phyloP scores from a whole-genome alignment of 2,113 vertebrate genomes.

The Phrynosoma platyrhinos region DNA sequence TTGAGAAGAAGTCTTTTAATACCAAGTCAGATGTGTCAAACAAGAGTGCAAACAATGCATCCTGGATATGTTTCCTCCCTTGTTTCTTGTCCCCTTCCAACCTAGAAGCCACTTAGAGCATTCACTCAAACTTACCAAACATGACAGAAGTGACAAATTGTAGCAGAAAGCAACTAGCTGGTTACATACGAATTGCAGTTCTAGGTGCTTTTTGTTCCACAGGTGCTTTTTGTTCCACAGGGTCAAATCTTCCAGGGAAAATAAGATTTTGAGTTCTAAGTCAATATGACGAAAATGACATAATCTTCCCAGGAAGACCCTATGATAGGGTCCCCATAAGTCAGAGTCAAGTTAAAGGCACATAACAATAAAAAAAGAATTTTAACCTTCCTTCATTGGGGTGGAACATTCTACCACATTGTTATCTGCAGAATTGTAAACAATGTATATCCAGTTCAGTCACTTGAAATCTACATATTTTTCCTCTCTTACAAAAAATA shows the following conservation, averaged over 20 bases:
- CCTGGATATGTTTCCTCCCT: not conserved
- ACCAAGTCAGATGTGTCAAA: no score
- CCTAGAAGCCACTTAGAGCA: not conserved
- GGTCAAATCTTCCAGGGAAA: not conserved
- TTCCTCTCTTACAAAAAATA: no score
- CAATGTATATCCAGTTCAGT: no score
- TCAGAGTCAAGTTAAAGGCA: no score
- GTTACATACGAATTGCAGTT: not conserved
- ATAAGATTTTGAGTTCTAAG: not conserved
- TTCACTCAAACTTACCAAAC: not conserved
- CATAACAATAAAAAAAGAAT: no score
- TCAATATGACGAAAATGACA: not conserved
- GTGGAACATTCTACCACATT: no score
- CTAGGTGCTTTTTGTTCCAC: not conserved
- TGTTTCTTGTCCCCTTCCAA: not conserved
- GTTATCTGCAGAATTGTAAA: no score
- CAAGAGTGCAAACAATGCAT: not conserved
- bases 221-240: not conserved
- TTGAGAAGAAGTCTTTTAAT: not conserved
- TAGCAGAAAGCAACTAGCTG: not conserved
- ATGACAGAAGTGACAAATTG: not conserved
- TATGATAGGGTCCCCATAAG: no score
- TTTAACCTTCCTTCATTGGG: no score
- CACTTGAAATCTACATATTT: no score
- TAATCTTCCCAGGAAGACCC: not conserved